Base-by-base conservation (phyloP, 2,113 vertebrate genomes). In the Pao palembangensis region DNA sequence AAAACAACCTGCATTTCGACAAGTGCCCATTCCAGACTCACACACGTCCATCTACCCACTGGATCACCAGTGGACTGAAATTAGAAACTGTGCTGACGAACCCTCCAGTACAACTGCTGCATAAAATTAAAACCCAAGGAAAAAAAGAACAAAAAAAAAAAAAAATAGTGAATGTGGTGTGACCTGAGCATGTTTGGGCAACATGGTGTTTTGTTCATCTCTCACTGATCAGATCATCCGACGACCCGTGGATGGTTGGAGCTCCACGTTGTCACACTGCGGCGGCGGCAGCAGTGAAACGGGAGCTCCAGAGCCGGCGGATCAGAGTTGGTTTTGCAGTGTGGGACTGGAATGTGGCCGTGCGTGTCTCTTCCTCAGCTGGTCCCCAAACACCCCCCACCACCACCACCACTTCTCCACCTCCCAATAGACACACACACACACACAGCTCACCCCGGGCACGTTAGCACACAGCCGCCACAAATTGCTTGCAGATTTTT, bases 401-500 rank as follows among this genome's bases (percentile, higher is more conserved):
- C 54, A 51, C 64, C 51, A 34, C 74, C 44, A 46, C 55, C 42
- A 51, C 59, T 59, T 15, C 46, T n/a, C 20, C 42, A 8, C 51
- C 6, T 23, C 21, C 21, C 21, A 23, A 23, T 3, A 3, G 21
- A 23, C 21, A 23, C 21, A 20, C 44, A 18, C n/a, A 28, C 38
- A 49, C 68, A 34, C 38, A 4, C 56, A 48, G 64, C 66, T 69
- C 80, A 55, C 70, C 53, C 83, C 16, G 58, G 79, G 83, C 79
- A 73, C 77, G 77, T 88, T 84, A 81, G 83, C 80, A 80, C 63
- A 76, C 81, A 79, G 86, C 75, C 71, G 73, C 89, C 88, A 63
- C 90, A 91, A 91, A 92, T 91, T 89, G 88, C 88, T 90, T 87
- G 80, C 91, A 92, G 88, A 90, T 88, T 90, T 90, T 90, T 91